phyloP scores from a whole-genome alignment of 1,140 invertebrate species.

The Drosophila mayri region DNA sequence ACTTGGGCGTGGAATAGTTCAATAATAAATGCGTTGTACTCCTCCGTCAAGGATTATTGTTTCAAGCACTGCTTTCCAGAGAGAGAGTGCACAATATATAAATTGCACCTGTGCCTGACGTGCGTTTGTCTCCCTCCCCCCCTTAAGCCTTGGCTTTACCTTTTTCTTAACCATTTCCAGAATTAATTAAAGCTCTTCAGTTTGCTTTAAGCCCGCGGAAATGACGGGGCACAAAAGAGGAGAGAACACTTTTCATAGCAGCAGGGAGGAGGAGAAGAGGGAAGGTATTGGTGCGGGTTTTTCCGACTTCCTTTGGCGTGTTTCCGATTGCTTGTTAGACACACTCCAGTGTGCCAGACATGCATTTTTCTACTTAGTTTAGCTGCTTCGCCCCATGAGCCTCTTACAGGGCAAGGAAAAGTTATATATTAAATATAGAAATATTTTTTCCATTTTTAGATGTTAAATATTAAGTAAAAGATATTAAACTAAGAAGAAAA shows the following conservation, averaged over 20 bases:
- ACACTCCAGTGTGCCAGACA: conserved; percentile 62
- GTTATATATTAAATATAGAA: background rate
- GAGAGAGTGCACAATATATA: conserved; percentile 43
- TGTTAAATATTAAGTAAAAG: background rate
- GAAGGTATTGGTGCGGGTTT: background rate
- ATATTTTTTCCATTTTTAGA: background rate
- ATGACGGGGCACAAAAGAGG: conserved; percentile 39
- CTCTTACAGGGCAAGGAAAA: conserved; percentile 1
- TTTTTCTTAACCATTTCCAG: conserved; percentile 15
- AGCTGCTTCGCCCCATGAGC: conserved; percentile 8
- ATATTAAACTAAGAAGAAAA: accelerated
- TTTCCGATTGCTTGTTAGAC: conserved; percentile 76
- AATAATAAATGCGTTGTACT: conserved; percentile 77
- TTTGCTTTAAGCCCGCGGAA: conserved; percentile 52
- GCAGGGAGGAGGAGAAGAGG: too few relatives aligned
- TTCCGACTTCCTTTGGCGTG: conserved; percentile 47
- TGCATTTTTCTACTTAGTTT: conserved; percentile 77
- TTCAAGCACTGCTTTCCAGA: conserved; percentile 52
- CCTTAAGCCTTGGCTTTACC: background rate
- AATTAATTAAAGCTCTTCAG: conserved; percentile 71
- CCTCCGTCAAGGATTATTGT: conserved; percentile 80
- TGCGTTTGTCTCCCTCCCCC: conserved; percentile 13
- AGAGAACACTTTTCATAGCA: background rate
- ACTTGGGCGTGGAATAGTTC: conserved; percentile 64
- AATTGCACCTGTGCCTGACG: conserved; percentile 79